Evolutionary conservation across 1,140 invertebrate genomes (phyloP).

Genomic region (Caerostris extrusa): DNA sequence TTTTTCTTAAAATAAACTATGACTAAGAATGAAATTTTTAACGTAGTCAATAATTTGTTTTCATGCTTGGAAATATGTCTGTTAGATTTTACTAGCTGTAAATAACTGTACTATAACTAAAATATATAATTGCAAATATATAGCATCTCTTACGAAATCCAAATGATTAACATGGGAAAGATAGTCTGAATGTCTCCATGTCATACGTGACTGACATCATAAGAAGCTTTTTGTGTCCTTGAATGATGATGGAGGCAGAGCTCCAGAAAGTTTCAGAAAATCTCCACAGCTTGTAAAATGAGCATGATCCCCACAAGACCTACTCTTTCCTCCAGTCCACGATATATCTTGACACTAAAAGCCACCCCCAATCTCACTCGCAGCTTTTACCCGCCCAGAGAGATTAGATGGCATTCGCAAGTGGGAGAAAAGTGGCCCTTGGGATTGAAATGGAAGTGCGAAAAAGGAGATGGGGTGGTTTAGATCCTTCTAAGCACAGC

Average conservation of each 20-base stretch:
- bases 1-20: too few relatives aligned
- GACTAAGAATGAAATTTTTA: too few relatives aligned
- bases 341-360: background rate
- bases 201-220: background rate
- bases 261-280: background rate
- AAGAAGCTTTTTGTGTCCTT: background rate
- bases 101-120: too few relatives aligned
- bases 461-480: conserved; percentile 14
- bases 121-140: too few relatives aligned
- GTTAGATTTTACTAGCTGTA: too few relatives aligned
- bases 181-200: background rate
- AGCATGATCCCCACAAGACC: conserved; percentile 10
- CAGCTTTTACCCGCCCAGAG: conserved; percentile 37
- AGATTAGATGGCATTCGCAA: conserved; percentile 38
- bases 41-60: too few relatives aligned
- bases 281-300: conserved; percentile 25
- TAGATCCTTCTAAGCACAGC: background rate
- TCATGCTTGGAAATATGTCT: too few relatives aligned
- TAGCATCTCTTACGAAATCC: background rate
- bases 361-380: conserved; percentile 14
- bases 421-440: conserved; percentile 58
- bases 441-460: conserved; percentile 58
- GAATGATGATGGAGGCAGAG: background rate
- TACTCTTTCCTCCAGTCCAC: background rate
- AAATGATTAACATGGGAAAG: background rate